Base-by-base conservation (phyloP, 2,797 vertebrate genomes). In the Smutsia gigantea region DNA sequence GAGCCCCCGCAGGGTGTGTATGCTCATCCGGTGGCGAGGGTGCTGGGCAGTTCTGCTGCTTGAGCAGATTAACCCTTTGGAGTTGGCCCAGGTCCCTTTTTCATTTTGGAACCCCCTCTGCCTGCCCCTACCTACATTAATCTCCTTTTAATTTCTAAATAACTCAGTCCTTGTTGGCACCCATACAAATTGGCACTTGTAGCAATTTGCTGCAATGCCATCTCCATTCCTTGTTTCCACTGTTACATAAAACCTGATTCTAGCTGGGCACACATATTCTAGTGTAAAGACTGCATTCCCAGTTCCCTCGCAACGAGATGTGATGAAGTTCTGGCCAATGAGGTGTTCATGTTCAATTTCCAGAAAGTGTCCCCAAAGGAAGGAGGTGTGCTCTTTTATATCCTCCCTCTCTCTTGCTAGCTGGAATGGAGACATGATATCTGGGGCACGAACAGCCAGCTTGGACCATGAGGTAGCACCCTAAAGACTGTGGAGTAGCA, bases 91-190 rank as follows among this genome's bases (percentile, higher is more conserved):
- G 27, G 6, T 27, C 64, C 27, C 14, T 21, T 27, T 17, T 61
- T 37, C n/a, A 3, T n/a, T 0, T 0, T 0, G 59, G 29, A 39
- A 15, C 34, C 82, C 9, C 19, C 69, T 69, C 59, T 61, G 46
- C 46, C 5, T 23, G 46, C 13, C 39, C 55, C 55, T 1, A 21
- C 18, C 4, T 23, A 1, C 57, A 1, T 11, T 1, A 25, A 8
- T 14, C 61, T 37, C 59, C 68, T n/a, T 75, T 53, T 63, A 34
- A 27, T 34, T 71, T 82, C 88, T 86, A 68, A 72, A 53, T 14
- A 29, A 17, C 23, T 64, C 55, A 4, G n/a, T 42, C 23, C 25
- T 49, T 27, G 63, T 71, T 15, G 46, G 59, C 7, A 7, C 7
- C 81, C n/a, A 11, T 39, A 39, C 39, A 39, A 1, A 17, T 37